Base-by-base conservation (phyloP, 1,140 invertebrate species). In the Brachionus manjavacas region DNA sequence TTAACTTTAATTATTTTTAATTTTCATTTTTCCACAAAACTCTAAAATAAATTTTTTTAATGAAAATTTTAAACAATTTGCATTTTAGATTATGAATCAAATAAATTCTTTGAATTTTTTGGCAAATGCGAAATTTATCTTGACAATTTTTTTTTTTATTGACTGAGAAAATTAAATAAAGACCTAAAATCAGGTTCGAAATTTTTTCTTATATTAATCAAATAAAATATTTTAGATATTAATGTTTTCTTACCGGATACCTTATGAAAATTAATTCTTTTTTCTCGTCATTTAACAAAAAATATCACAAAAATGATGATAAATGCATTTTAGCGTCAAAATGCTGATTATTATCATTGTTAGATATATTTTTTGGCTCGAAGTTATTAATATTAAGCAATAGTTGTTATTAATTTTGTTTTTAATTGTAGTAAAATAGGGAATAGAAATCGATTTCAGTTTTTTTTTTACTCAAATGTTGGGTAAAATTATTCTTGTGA, bases 401-500 rank as follows among this genome's bases (percentile, higher is more conserved):
- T 25, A 20, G n/a, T 60, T 60, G n/a, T 7, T 16, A 20, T 60
- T 25, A 60, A 20, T 60, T 60, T 60, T 52, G 46, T 60, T 60
- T 20, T 60, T 60, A 60, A 60, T 60, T 60, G 4, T 20, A 20
- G 52, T 8, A 23, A 20, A 16, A 60, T 60, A 60, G 16, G 52
- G n/a, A 60, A 60, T 60, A 60, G n/a, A 60, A 60, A 60, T 60
- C 52, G 52, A 60, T 60, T 20, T 60, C 3, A 60, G 9, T 60
- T 60, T 9, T 60, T 60, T 9, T 60, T 7, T 20, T 60, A 20
- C 52, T 60, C 52, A 68, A 76, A 76, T 76, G 72, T 14, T 76
- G 20, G 72, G 41, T 20, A 76, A 76, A 76, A 49, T 76, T 23
- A 39, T 76, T 76, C 52, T 76, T 76, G 88, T 88, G 6, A 86